Evolutionary conservation across 2,888 invertebrate species (phyloP).

Genomic region (Metalampra italica): DNA sequence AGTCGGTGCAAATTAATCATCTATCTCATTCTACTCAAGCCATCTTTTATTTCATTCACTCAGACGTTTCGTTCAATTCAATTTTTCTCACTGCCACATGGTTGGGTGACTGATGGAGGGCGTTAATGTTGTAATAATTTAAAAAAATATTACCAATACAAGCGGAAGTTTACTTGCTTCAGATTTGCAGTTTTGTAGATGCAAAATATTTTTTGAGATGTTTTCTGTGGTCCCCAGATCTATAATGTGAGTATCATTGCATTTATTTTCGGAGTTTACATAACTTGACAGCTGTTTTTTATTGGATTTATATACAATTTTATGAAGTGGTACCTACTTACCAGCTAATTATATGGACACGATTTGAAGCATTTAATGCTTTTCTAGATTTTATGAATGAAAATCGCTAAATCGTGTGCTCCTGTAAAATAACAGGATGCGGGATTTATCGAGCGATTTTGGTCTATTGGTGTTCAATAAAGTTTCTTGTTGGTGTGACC

Average conservation of each 20-base stretch:
- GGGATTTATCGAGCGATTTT: conserved; percentile 8
- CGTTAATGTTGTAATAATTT: conserved; percentile 26
- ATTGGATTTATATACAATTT: conserved; percentile 45
- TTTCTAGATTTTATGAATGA: no score
- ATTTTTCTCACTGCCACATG: conserved; percentile 43
- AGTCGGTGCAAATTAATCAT: no score
- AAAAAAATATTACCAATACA: conserved; percentile 34
- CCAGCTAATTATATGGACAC: background rate
- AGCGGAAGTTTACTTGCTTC: conserved; percentile 26
- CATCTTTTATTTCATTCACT: no score
- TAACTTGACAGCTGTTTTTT: conserved; percentile 74
- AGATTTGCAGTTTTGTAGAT: conserved; percentile 40
- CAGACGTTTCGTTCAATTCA: no score
- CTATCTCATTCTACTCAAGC: no score
- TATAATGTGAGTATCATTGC: conserved; percentile 64
- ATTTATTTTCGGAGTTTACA: conserved; percentile 73
- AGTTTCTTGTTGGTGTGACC: background rate
- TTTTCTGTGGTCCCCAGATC: conserved; percentile 70
- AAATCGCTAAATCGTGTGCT: no score
- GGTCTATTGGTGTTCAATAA: background rate
- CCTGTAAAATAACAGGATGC: background rate
- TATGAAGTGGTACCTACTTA: conserved; percentile 12
- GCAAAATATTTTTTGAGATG: conserved; percentile 62
- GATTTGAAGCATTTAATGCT: background rate
- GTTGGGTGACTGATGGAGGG: conserved; percentile 66